Evolutionary conservation across 2,113 vertebrate species (phyloP), one percentile per base, ranked within the genome.

Genomic region (Cochlearius cochlearius): DNA sequence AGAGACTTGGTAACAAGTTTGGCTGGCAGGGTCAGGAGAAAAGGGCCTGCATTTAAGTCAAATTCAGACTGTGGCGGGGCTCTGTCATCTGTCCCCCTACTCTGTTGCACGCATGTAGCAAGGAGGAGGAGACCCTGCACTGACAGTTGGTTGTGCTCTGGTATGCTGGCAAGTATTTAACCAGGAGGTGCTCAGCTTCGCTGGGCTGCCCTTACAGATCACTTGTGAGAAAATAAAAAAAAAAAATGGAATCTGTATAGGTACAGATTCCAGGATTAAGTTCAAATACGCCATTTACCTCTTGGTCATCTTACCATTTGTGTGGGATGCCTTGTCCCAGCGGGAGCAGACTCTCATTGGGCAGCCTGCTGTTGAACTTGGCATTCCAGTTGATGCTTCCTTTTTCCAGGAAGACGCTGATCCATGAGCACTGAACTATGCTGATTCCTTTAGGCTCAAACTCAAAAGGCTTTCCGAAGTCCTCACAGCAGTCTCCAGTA

Each of bases 61-160:
- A 3, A 4, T 0, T 8, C 15, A 15, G 11, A 22, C 39, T 29
- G 29, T 10, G 41, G 7, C 25, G 38, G 60, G 32, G 32, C 30
- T 60, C 13, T 36, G 7, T 10, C 11, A 32, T 45, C 41, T 49
- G 34, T 63, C 15, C 27, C 21, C 11, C 6, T n/a, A 0, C 21
- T 18, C 74, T n/a, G 17, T 2, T 39, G 8, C 7, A 5, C 1
- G 5, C 10, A 9, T 0, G 8, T 13, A 38, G 26, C 11, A 43
- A 75, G 25, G 43, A 43, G 25, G 43, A 43, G 12, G 43, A 32
- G 19, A 36, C 1, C 3, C 5, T 6, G 38, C 27, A 7, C 52
- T 32, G 0, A 4, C 6, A 41, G n/a, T 17, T 50, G 12, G 7
- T 30, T 12, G n/a, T 47, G 41, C 34, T 52, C 8, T 38, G 12